A percentile compares a stretch with the other conserved stretches of the same genome.
Evolutionary conservation across 2,113 vertebrate species (phyloP).

Genomic region (Calyptomena viridis): DNA sequence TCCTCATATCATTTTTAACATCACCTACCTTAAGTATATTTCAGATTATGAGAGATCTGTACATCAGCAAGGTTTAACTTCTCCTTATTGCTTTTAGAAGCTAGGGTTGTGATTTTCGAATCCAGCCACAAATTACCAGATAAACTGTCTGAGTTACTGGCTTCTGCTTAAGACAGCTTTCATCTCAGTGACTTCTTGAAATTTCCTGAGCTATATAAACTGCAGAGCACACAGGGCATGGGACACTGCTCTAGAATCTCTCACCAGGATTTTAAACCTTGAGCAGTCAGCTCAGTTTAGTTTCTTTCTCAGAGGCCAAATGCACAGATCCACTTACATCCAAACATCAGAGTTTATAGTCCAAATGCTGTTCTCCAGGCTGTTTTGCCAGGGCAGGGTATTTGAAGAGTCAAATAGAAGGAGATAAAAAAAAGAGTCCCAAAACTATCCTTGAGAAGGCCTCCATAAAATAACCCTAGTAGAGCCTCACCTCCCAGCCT

Average conservation of each 20-base stretch:
- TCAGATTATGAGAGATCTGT: background rate
- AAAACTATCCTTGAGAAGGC: background rate
- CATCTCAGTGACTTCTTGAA: background rate
- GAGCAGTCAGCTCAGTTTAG: background rate
- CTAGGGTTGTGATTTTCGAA: background rate
- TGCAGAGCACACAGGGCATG: background rate
- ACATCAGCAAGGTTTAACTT: background rate
- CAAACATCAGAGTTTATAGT: background rate
- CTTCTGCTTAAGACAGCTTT: background rate
- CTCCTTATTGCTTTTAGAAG: background rate
- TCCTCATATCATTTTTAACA: accelerated
- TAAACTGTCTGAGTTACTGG: background rate
- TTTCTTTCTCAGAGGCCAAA: background rate
- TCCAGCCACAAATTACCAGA: background rate
- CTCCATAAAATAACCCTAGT: background rate
- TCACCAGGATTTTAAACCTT: background rate
- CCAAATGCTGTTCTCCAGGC: background rate
- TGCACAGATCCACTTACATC: background rate
- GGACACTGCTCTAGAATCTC: background rate
- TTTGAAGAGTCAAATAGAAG: background rate
- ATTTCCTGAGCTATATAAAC: background rate
- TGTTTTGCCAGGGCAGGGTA: background rate
- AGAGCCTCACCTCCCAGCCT: background rate
- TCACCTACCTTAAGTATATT: background rate
- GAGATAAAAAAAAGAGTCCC: background rate